These are phyloP conservation scores for Denticeps clupeoides DNA, from an alignment of 2,797 vertebrate genomes.

Conservation along the genomic window DNA sequence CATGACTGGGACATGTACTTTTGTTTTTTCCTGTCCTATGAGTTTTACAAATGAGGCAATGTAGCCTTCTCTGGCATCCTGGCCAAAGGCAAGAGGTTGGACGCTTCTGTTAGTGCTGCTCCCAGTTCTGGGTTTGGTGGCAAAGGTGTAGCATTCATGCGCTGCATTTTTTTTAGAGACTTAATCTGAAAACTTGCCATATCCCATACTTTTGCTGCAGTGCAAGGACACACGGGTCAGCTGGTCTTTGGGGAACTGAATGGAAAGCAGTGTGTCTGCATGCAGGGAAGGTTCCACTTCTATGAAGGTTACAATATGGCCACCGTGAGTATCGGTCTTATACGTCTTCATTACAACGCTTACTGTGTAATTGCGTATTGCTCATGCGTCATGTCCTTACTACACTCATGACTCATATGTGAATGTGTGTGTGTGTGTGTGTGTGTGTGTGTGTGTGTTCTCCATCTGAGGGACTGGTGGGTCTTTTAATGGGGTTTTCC, in stretches of 20 bases:
- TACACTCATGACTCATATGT: background rate
- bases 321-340: slow-evolving; percentile 44
- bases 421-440: background rate
- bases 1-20: no score
- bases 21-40: no score
- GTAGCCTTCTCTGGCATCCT: no score
- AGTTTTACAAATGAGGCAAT: no score
- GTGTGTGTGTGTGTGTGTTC: no score
- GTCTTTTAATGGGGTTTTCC: no score
- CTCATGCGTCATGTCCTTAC: background rate
- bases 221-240: slow-evolving; percentile 58
- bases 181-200: background rate
- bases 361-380: no score
- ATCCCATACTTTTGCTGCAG: slow-evolving; percentile 35
- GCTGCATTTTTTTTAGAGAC: background rate
- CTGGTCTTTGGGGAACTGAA: slow-evolving; percentile 69
- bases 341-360: background rate
- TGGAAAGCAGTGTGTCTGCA: slow-evolving; percentile 63
- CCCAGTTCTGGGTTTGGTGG: background rate
- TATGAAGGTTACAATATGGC: slow-evolving; percentile 65
- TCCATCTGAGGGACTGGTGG: no score
- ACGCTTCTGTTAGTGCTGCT: background rate
- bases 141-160: background rate
- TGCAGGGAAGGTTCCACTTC: slow-evolving; percentile 75
- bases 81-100: background rate